These are phyloP conservation scores for Blennius ocellaris DNA, from an alignment of 2,113 vertebrate species.

Conservation along the genomic window DNA sequence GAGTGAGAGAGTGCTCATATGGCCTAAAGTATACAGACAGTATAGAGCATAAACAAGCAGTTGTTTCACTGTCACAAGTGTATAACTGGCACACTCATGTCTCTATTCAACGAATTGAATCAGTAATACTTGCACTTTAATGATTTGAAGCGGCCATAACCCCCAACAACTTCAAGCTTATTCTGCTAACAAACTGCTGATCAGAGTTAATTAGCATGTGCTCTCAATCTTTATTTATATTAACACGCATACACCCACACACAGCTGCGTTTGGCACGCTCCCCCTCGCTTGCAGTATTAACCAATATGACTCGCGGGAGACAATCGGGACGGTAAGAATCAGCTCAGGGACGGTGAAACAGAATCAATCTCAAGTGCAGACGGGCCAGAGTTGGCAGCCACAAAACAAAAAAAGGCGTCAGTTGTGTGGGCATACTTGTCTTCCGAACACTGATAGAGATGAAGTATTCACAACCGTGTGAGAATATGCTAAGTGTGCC, in stretches of 20 bases:
- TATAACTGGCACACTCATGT: not conserved
- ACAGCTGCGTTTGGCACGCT: not conserved
- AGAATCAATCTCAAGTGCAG: not conserved
- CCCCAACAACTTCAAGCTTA: not conserved
- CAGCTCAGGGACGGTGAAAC: not conserved
- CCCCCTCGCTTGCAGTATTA: not conserved
- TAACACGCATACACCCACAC: not conserved
- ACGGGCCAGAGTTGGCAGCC: not conserved
- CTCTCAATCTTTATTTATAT: not conserved
- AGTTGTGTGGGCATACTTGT: not conserved
- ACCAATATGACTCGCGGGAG: no score
- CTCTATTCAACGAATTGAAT: not conserved
- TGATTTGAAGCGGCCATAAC: not conserved
- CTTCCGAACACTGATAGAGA: no score
- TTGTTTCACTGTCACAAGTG: not conserved
- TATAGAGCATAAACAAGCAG: not conserved
- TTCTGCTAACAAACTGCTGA: not conserved
- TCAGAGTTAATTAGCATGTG: not conserved
- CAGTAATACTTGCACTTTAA: not conserved
- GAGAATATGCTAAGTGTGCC: no score
- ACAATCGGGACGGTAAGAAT: not conserved
- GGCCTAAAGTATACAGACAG: slow-evolving; percentile 4
- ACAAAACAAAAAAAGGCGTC: not conserved
- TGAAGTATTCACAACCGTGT: no score
- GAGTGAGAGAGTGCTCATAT: not conserved